Evolutionary conservation across 1,140 invertebrate species (phyloP), one percentile per base, ranked within the genome.

Genomic region (Trichoplusia ni): DNA sequence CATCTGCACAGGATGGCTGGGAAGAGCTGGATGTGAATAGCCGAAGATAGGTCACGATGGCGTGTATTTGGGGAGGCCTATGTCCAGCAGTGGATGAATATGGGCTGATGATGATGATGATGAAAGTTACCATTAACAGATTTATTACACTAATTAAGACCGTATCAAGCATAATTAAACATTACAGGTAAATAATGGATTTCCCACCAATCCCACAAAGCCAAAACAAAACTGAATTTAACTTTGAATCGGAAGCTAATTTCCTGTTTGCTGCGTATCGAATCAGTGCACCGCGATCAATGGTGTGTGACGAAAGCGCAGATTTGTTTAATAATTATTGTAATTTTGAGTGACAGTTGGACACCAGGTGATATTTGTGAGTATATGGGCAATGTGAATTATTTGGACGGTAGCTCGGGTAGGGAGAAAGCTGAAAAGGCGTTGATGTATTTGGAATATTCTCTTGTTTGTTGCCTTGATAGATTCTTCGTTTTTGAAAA

Each of bases 251-350:
- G 63, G 60, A 73, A 67, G 64, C 69, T 21, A 63, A 74, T 74
- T 68, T 74, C 64, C 71, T 67, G 67, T 58, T 64, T 53, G 16
- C 47, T 27, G 16, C 42, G 37, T 49, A 53, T 42, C 35, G 25
- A 66, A 70, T 66, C 44, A 47, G 21, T 13, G 25, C 47, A 27
- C 37, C 31, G 33, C 31, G 46, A n/a, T n/a, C 46, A 67, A 67
- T 73, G 61, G 38, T 7, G 69, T 69, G 66, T 62, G 49, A 46
- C 72, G 40, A 69, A 71, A 61, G 63, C 65, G 33, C 67, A 63
- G 67, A 66, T 71, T 73, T 71, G 65, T 66, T 65, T 44, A 23
- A 35, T 70, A 69, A 67, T 71, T 72, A 69, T 66, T 51, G 53
- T 65, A 68, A 67, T 71, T 65, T 60, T 23, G 38, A 51, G 14